A percentile compares a stretch with the other conserved stretches of the same genome.
These are phyloP conservation scores for Catharus bicknelli DNA, from an alignment of 2,113 vertebrate genomes.

Conservation along the genomic window DNA sequence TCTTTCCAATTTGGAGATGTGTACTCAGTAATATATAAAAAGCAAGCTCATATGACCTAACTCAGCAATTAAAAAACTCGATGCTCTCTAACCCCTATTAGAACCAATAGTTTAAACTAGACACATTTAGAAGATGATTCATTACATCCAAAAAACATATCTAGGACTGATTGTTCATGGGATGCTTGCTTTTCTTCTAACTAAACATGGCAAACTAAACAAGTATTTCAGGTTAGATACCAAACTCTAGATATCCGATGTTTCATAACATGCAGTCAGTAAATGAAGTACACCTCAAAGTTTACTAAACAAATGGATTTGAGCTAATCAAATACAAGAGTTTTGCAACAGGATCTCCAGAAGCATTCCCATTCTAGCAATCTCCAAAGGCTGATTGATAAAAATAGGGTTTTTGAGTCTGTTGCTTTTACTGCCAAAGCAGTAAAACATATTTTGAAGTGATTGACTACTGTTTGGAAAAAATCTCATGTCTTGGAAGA, in stretches of 20 bases:
- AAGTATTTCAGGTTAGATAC: not conserved
- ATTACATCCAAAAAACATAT: not conserved
- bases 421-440: not conserved
- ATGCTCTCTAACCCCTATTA: not conserved
- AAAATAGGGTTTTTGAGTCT: not conserved
- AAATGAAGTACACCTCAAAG: not conserved
- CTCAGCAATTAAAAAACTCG: not conserved
- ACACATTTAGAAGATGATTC: not conserved
- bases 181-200: not conserved
- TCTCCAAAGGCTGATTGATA: not conserved
- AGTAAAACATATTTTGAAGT: not conserved
- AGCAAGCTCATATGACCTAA: accelerated
- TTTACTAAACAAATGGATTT: not conserved
- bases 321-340: not conserved
- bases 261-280: not conserved
- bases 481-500: not conserved
- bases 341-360: not conserved
- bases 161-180: not conserved
- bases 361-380: not conserved
- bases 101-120: not conserved
- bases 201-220: not conserved
- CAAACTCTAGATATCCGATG: not conserved
- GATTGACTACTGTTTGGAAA: not conserved
- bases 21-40: not conserved
- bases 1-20: not conserved